These are phyloP conservation scores for Nymphicus hollandicus DNA, from an alignment of 2,113 vertebrate species.

Conservation along the genomic window DNA sequence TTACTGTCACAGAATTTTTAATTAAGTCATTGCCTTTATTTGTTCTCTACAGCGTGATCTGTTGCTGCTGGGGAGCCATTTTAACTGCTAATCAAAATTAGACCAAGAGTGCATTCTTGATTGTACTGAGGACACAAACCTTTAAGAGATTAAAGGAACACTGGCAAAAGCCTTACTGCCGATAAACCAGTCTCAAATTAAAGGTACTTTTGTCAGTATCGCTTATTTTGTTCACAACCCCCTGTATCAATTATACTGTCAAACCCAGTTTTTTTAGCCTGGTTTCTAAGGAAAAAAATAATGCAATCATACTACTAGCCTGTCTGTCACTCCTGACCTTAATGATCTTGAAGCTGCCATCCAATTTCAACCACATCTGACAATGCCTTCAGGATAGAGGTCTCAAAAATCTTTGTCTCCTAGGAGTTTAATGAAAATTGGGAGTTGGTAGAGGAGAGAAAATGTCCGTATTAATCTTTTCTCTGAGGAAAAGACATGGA, in stretches of 20 bases:
- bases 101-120: background rate
- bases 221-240: background rate
- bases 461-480: background rate
- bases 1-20: background rate
- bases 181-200: background rate
- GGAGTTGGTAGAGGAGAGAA: background rate
- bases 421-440: conserved; percentile 4
- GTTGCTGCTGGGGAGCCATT: background rate
- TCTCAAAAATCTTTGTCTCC: conserved; percentile 19
- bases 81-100: background rate
- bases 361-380: conserved; percentile 14
- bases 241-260: background rate
- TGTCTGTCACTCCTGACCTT: conserved; percentile 26
- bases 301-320: background rate
- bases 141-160: background rate
- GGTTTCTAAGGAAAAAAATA: background rate
- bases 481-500: background rate
- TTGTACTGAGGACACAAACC: background rate
- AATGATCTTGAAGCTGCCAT: conserved; percentile 28
- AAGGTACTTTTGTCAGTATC: background rate
- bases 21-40: background rate
- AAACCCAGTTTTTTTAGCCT: background rate
- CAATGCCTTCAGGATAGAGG: conserved; percentile 15
- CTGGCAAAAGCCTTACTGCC: background rate
- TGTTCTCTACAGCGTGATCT: background rate